phyloP scores from a whole-genome alignment of 2,888 invertebrate species.

The Idaea dimidiata region DNA sequence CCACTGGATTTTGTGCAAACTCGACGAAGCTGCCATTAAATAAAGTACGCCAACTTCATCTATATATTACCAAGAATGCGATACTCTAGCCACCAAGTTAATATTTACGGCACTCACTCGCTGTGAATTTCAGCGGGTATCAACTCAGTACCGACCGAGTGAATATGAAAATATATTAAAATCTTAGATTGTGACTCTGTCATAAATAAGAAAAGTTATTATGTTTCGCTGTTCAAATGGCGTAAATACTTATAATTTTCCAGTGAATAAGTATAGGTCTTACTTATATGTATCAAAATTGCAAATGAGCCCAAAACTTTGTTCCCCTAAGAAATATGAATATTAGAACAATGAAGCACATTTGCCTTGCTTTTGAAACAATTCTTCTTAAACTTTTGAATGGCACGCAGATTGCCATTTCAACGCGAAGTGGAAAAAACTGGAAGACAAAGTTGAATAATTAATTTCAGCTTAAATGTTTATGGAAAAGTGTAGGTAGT shows the following conservation, averaged over 20 bases:
- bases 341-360: constrained; percentile 4
- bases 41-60: constrained; percentile 59
- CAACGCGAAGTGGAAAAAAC: constrained; percentile 21
- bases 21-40: constrained; percentile 58
- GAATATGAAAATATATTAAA: constrained; percentile 28
- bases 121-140: constrained; percentile 20
- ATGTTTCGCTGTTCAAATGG: constrained; percentile 5
- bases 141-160: constrained; percentile 19
- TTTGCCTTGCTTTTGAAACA: constrained; percentile 2
- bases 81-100: constrained; percentile 48
- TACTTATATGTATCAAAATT: background rate
- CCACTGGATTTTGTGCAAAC: constrained; percentile 43
- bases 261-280: constrained; percentile 7
- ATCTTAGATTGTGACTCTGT: constrained; percentile 22
- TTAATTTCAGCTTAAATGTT: constrained; percentile 43
- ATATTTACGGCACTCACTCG: constrained; percentile 48
- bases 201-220: constrained; percentile 31
- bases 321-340: background rate
- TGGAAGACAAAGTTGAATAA: constrained; percentile 42
- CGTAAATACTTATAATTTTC: background rate
- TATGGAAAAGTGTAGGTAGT: constrained; percentile 43
- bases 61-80: constrained; percentile 59
- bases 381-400: constrained; percentile 14
- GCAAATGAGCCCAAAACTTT: background rate
- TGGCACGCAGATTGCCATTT: constrained; percentile 24